Percentiles rank a stretch among this genome's conserved stretches.
These are phyloP conservation scores for Propithecus coquereli DNA, from an alignment of 2,113 vertebrate genomes.

Conservation along the genomic window DNA sequence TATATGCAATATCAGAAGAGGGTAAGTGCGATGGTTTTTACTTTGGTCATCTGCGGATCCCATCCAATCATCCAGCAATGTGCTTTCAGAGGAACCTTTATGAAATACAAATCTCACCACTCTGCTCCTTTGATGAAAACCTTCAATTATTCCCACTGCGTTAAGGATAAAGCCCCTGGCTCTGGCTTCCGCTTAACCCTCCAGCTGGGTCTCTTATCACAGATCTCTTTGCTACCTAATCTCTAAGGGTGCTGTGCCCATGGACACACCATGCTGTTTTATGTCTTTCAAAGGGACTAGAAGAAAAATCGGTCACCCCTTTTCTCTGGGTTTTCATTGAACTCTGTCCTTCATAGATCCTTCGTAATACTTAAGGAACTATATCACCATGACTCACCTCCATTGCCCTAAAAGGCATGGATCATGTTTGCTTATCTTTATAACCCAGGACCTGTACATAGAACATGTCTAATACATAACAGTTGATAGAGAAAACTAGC, in stretches of 20 bases:
- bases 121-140: background rate
- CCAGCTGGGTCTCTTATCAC: background rate
- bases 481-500: background rate
- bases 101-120: background rate
- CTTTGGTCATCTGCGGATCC: background rate
- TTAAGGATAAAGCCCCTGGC: background rate
- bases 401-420: background rate
- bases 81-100: constrained; percentile 1
- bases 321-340: background rate
- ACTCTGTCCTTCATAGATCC: background rate
- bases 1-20: background rate
- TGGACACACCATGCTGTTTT: background rate
- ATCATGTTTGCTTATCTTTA: background rate
- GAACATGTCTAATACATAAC: background rate
- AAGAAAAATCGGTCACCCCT: background rate
- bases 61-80: background rate
- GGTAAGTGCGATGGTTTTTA: background rate
- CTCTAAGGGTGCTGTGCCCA: background rate
- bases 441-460: background rate
- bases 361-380: background rate
- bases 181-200: background rate
- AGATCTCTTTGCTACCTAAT: background rate
- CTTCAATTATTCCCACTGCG: background rate
- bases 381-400: background rate
- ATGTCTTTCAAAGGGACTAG: background rate